Evolutionary conservation across 2,888 invertebrate genomes (phyloP).

Genomic region (Macrophya alboannulata): DNA sequence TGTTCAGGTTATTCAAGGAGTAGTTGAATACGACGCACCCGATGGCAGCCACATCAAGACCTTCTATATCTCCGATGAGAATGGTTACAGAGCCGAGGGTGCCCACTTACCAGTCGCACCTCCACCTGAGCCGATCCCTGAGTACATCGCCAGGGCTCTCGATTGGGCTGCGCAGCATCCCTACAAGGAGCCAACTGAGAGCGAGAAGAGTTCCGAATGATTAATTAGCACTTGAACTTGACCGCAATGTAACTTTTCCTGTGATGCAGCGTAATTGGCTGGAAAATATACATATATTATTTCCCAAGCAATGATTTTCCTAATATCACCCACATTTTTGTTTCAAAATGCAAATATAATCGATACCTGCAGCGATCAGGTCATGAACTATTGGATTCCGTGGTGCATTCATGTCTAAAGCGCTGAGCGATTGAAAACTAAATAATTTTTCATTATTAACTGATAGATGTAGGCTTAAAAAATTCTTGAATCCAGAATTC

Average conservation of each 20-base stretch:
- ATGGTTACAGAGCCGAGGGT: constrained; percentile 22
- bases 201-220: constrained; percentile 5
- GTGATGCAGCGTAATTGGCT: background rate
- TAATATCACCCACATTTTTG: background rate
- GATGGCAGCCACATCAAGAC: constrained; percentile 4
- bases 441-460: too few relatives aligned
- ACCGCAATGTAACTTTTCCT: background rate
- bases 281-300: background rate
- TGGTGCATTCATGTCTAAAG: background rate
- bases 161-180: constrained; percentile 49
- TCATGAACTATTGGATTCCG: background rate
- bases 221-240: background rate
- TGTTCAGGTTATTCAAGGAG: constrained; percentile 43
- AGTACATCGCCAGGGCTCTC: constrained; percentile 40
- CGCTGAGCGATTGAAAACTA: background rate
- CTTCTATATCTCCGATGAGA: constrained; percentile 31
- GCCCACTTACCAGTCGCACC: constrained; percentile 40
- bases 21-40: constrained; percentile 27
- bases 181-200: constrained; percentile 36
- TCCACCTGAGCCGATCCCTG: constrained; percentile 16
- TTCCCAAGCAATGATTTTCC: background rate
- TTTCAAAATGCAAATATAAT: background rate
- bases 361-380: background rate
- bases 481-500: background rate
- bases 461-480: too few relatives aligned